Conservation (phyloP, 92 coral and sea anemone species). For the Zoanthus sociatus region DNA sequence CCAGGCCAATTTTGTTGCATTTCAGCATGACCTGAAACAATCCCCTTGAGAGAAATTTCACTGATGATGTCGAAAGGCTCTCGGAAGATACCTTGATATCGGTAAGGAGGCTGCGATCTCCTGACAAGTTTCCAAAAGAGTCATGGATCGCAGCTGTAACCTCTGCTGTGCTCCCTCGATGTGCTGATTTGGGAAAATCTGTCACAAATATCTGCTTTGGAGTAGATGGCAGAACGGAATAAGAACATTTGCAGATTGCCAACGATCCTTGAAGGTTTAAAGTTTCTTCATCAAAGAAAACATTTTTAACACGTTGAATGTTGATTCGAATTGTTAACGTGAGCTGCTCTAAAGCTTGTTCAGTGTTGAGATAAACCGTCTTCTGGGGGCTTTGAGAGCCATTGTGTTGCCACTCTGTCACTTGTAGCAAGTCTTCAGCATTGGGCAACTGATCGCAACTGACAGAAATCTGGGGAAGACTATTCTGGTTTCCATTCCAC, state of each 20-base stretch:
- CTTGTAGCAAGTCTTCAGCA: background rate
- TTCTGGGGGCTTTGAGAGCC: background rate
- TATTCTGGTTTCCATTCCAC: constrained; percentile 10
- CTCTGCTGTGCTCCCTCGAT: constrained; percentile 27
- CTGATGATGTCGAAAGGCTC: background rate
- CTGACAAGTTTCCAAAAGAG: constrained; percentile 30
- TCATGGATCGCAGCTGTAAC: background rate
- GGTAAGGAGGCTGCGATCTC: background rate
- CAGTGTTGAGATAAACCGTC: background rate
- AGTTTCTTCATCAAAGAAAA: background rate
- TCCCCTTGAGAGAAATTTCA: constrained; percentile 7
- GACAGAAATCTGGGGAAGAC: constrained; percentile 10
- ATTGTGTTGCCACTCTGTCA: background rate
- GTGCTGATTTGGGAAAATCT: background rate
- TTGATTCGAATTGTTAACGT: background rate
- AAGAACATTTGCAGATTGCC: background rate
- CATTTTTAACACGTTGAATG: background rate
- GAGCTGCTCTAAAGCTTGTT: background rate
- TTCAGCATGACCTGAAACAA: background rate
- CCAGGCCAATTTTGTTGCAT: constrained; percentile 14
- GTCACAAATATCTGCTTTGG: background rate
- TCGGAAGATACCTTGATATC: constrained; percentile 1
- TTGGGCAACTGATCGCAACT: background rate
- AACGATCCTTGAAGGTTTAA: background rate
- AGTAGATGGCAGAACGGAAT: constrained; percentile 18